Evolutionary conservation across 2,113 vertebrate species (phyloP).

Genomic region (Zosterops japonicus): DNA sequence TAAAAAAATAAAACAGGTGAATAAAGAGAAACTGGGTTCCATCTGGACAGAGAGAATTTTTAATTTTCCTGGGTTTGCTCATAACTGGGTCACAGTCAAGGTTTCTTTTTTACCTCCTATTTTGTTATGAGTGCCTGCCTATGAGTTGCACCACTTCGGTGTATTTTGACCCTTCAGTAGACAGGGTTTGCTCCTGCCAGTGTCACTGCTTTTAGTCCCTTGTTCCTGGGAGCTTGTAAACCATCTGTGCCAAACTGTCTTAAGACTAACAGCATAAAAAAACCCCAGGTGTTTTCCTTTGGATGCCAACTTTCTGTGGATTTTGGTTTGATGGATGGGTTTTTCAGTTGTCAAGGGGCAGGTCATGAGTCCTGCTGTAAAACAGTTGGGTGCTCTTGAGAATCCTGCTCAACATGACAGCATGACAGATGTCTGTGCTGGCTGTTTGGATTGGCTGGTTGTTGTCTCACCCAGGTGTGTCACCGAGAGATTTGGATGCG

Average conservation of each 20-base stretch:
- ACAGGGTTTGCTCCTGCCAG: background rate
- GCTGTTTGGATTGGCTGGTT: background rate
- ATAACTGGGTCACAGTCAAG: background rate
- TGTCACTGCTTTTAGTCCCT: background rate
- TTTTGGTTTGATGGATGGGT: background rate
- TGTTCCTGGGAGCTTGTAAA: background rate
- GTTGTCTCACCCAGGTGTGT: slow-evolving; percentile 79
- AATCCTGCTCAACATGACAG: background rate
- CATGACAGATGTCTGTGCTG: background rate
- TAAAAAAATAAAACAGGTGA: background rate
- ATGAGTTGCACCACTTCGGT: background rate
- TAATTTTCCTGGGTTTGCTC: background rate
- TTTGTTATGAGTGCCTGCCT: background rate
- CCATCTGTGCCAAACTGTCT: background rate
- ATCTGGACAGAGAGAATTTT: background rate
- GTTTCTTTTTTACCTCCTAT: background rate
- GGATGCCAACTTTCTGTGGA: background rate
- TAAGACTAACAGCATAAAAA: background rate
- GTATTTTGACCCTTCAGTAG: background rate
- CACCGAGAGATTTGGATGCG: slow-evolving; percentile 86
- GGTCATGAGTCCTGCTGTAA: background rate
- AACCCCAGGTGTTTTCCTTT: background rate
- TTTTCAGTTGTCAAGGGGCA: background rate
- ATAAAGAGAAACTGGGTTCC: background rate
- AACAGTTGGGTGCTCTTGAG: background rate